Evolutionary conservation across 92 coral and sea anemone species (phyloP), one percentile per base, ranked within the genome.

Genomic region (Isaurus tuberculatus): DNA sequence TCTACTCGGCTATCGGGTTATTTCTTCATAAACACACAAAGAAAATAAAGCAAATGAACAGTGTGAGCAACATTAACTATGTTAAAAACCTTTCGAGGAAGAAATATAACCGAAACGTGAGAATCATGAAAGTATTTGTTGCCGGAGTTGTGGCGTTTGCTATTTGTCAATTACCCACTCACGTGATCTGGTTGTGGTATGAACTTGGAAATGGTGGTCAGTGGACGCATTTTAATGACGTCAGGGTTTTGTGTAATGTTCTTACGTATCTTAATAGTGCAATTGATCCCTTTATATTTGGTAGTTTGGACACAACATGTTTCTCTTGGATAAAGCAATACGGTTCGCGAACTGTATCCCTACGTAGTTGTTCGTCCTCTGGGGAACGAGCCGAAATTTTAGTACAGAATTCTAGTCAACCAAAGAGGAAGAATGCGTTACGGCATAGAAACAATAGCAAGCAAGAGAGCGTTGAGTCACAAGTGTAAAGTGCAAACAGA

Each of bases 251-350:
- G 72, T 86, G 90, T 4, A 86, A 81, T 37, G 88, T 85, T 7
- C 70, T 94, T 58, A 83, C 88, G 17, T 94, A 94, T 79, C 88
- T 86, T 5, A 91, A 94, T 79, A 92, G 95, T 66, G 89, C 92
- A 2, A 86, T 91, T 19, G 91, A 94, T 61, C 98, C 98, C 30
- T 94, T 94, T 83, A 91, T 91, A 17, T 89, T 94, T 36, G 98
- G 98, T 19, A 86, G 87, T 17, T 65, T 85, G 48, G 65, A 87
- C 44, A 42, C 63, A 10, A 31, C n/a, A n/a, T 77, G 82, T 19
- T 57, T 58, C 25, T 26, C 23, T 3, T 60, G 55, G 20, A 15
- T 61, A 11, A 77, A 58, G 15, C 32, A 7, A 16, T 53, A 64
- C 19, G 48, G 31, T 31, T 51, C 28, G 33, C 22, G 3, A 34